Evolutionary conservation across 1,140 invertebrate genomes (phyloP), one percentile per base, ranked within the genome.

Genomic region (Megalopta genalis): DNA sequence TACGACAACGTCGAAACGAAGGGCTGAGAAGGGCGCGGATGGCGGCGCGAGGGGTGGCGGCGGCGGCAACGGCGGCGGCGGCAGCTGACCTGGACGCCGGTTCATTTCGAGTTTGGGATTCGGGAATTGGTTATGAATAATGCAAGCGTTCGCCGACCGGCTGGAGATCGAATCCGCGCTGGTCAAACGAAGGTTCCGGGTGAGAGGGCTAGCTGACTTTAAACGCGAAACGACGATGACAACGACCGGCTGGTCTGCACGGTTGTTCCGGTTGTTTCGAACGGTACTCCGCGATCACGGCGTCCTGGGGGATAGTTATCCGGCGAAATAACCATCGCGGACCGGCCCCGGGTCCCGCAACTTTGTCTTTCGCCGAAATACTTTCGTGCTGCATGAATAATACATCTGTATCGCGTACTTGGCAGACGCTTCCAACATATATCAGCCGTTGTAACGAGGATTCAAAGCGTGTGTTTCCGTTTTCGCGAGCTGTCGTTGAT

Each of bases 41-140:
- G 52, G 59, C 77, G 65, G 60, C 74, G 77, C 82, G 18, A 23
- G 42, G 65, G 16, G 25, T 46, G 21, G 32, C 32, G 68, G n/a
- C 21, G 42, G 68, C n/a, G n/a, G n/a, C n/a, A n/a, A n/a, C n/a
- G 21, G n/a, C 32, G 42, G 65, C 63, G 59, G 59, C 79, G 69
- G 64, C 79, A 82, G 84, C 80, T 78, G 80, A 88, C 81, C 86
- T 74, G 81, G 60, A 83, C 72, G 87, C 62, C 71, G 86, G 79
- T 84, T 87, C 87, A 84, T 87, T 87, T 88, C 80, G 77, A 88
- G 81, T 87, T 85, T 64, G 69, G 82, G 81, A 87, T 87, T 88
- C 81, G 84, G 87, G 87, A 87, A 88, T 88, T 88, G 86, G 87
- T 88, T 88, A 88, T 88, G 87, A 88, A 88, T 88, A 88, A 88